phyloP scores from a whole-genome alignment of 2,888 invertebrate species.

The Thecocarcelia acutangulata region DNA sequence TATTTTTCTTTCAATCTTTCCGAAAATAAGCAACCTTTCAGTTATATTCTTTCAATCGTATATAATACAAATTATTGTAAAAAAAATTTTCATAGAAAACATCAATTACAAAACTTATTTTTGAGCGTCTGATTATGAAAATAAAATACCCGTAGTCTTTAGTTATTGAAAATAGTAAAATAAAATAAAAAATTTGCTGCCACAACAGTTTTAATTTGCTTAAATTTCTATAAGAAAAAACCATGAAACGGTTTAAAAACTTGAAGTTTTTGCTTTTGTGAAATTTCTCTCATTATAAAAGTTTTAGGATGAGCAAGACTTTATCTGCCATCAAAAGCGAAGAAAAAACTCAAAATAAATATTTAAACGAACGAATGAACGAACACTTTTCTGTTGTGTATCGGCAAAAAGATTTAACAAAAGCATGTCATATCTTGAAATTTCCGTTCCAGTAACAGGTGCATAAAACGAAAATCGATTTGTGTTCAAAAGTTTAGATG shows the following conservation, averaged over 20 bases:
- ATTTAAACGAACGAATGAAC: neutral
- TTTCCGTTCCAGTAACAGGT: slow-evolving; percentile 60
- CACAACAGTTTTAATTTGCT: too few species aligned
- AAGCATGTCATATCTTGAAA: slow-evolving; percentile 50
- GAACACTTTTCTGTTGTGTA: neutral
- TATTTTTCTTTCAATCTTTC: too few species aligned
- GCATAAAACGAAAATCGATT: slow-evolving; percentile 64
- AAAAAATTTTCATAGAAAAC: too few species aligned
- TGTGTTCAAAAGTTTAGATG: slow-evolving; percentile 52
- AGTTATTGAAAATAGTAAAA: too few species aligned
- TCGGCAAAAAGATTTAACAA: slow-evolving; percentile 29
- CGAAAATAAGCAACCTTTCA: too few species aligned
- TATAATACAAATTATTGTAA: too few species aligned
- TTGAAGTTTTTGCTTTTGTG: neutral
- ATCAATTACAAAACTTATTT: too few species aligned
- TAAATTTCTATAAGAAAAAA: too few species aligned
- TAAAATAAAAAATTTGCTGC: too few species aligned
- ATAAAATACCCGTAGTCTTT: too few species aligned
- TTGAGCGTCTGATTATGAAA: too few species aligned
- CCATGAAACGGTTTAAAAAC: neutral
- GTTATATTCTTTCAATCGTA: too few species aligned
- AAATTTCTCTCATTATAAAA: slow-evolving; percentile 8
- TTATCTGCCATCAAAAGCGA: neutral
- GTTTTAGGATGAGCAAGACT: neutral
- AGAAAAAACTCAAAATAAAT: slow-evolving; percentile 10